Conservation (phyloP, 2,888 invertebrate species). For the Didymodactylos carnosus region DNA sequence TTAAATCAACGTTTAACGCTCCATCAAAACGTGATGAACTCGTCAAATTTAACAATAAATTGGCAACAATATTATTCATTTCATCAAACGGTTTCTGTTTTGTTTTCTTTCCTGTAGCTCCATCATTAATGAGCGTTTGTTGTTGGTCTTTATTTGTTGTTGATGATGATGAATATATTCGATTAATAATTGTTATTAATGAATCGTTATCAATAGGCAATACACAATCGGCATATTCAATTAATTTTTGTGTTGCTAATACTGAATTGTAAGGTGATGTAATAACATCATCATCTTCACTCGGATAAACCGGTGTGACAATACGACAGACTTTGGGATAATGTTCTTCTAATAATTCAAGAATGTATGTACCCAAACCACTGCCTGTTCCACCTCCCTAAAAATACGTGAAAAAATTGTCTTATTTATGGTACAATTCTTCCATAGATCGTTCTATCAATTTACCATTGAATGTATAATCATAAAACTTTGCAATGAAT, state of each 20-base stretch:
- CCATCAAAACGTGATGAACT: constrained; percentile 36
- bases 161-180: constrained; percentile 16
- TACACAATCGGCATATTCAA: constrained; percentile 35
- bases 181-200: constrained; percentile 28
- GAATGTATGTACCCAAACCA: constrained; percentile 33
- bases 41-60: constrained; percentile 34
- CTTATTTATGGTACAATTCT: constrained; percentile 21
- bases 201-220: constrained; percentile 37
- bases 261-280: constrained; percentile 37
- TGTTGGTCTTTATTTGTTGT: neutral
- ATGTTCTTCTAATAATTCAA: constrained; percentile 32
- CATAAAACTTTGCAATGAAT: constrained; percentile 36
- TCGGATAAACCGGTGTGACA: constrained; percentile 36
- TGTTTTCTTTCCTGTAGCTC: constrained; percentile 20
- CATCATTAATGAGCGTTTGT: constrained; percentile 22
- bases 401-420: constrained; percentile 19
- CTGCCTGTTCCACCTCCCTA: constrained; percentile 30
- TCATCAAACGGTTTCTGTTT: constrained; percentile 33
- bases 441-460: constrained; percentile 25
- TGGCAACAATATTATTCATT: constrained; percentile 37
- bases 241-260: constrained; percentile 33
- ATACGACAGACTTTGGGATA: constrained; percentile 36
- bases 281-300: constrained; percentile 36
- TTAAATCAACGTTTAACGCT: constrained; percentile 35
- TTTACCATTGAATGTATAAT: constrained; percentile 33